Conservation (phyloP, 2,888 invertebrate genomes). For the Apamea monoglypha region DNA sequence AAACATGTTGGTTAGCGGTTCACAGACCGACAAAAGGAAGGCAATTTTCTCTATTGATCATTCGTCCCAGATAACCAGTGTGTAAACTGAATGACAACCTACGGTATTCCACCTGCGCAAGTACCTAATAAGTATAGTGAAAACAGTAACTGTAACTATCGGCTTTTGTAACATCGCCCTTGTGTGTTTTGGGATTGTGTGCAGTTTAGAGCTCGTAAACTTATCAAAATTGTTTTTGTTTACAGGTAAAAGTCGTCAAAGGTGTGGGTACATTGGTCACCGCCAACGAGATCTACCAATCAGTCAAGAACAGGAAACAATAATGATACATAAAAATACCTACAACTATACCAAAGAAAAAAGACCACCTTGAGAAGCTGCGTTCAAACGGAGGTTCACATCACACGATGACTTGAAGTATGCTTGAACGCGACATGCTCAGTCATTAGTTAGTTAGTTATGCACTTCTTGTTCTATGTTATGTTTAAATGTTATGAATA, state of each 20-base stretch:
- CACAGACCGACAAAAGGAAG: too few species aligned
- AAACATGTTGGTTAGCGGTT: too few species aligned
- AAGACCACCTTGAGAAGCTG: background rate
- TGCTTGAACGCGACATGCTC: background rate
- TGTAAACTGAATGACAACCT: background rate
- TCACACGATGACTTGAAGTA: background rate
- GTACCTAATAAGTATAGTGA: background rate
- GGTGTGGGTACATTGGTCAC: too few species aligned
- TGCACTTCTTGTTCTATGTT: background rate
- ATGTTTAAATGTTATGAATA: too few species aligned
- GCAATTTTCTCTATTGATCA: too few species aligned
- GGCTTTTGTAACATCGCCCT: background rate
- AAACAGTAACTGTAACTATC: background rate
- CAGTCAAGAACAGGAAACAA: conserved; percentile 19
- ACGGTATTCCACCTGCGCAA: background rate
- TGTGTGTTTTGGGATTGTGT: background rate
- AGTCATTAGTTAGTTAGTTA: background rate
- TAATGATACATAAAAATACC: background rate
- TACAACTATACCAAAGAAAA: background rate
- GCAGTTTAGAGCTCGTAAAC: background rate
- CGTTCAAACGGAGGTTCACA: background rate
- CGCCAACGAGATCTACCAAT: conserved; percentile 5
- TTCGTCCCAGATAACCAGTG: background rate
- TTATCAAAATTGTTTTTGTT: too few species aligned
- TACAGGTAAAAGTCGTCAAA: too few species aligned